Evolutionary conservation across 2,797 vertebrate species (phyloP), one percentile per base, ranked within the genome.

Genomic region (Hirundo rustica): DNA sequence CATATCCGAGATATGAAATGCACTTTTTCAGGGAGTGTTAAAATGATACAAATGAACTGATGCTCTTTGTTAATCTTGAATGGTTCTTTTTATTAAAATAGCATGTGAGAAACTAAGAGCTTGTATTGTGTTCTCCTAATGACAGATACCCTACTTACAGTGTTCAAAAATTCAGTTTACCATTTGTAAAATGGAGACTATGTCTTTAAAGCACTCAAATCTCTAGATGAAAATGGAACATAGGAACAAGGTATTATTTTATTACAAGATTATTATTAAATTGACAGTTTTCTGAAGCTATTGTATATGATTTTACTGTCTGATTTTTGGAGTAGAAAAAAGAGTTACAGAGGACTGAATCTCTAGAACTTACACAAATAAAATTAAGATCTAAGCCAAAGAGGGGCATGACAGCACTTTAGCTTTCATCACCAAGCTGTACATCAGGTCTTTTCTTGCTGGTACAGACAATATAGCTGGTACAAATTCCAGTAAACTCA

Each of bases 261-360:
- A 44, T 55, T 74, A 55, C 4, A 64, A 55, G 53, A 54, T 66
- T 38, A 64, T 54, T 61, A 75, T 68, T 79, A 85, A 66, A 83
- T 74, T 64, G 53, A 54, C 51, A 55, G 67, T 78, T 96, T 97
- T 94, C 84, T 71, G 76, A 94, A 97, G 93, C 48, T 73, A 89
- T 71, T 84, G 79, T 25, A 66, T 88, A 70, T 62, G 25, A 85
- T 91, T 91, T 66, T 51, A 27, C 67, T 70, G 62, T 72, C 91
- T 79, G 36, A 76, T 88, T 85, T 84, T 76, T 70, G 82, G 68
- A 22, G 13, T 27, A 61, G 55, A 94, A 95, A 29, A 44, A 75
- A 80, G 51, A 89, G 55, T 79, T 68, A 75, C 19, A 57, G 10
- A 21, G 68, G 54, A 89, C 18, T 90, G 47, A 96, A 95, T 79